Conservation (phyloP, 2,888 invertebrate genomes). For the Holacanthella duospinosa region DNA sequence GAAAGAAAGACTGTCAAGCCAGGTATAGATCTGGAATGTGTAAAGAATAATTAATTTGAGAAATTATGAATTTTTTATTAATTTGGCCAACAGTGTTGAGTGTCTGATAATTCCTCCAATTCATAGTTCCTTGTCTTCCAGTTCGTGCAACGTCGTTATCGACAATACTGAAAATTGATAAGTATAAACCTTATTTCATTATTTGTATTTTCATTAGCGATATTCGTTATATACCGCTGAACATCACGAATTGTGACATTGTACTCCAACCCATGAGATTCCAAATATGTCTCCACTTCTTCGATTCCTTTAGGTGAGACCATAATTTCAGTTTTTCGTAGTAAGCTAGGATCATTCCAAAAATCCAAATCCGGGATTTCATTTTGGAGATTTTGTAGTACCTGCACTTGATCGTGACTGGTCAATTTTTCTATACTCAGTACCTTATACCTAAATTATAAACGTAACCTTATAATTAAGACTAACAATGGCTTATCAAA, state of each 20-base stretch:
- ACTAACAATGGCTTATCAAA: not conserved
- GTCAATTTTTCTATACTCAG: not conserved
- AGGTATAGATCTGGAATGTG: conserved; percentile 27
- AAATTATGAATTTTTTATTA: conserved; percentile 1
- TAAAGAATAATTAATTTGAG: not conserved
- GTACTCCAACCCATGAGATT: conserved; percentile 17
- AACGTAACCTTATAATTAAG: no score
- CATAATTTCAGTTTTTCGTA: conserved; percentile 56
- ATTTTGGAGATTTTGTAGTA: not conserved
- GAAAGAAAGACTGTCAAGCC: conserved; percentile 55
- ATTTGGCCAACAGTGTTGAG: not conserved
- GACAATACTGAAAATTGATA: not conserved
- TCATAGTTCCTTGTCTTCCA: not conserved
- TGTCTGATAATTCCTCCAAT: conserved; percentile 6
- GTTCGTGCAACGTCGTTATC: not conserved
- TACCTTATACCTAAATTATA: not conserved
- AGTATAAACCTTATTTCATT: not conserved
- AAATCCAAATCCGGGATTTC: conserved; percentile 46
- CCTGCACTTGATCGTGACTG: not conserved
- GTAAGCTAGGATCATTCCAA: conserved; percentile 50
- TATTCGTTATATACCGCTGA: conserved; percentile 3
- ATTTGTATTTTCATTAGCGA: no score
- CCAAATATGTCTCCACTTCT: conserved; percentile 40
- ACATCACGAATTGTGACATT: conserved; percentile 15
- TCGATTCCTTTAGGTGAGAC: conserved; percentile 49